Evolutionary conservation across 2,797 vertebrate genomes (phyloP).

Genomic region (Cyclopterus lumpus): DNA sequence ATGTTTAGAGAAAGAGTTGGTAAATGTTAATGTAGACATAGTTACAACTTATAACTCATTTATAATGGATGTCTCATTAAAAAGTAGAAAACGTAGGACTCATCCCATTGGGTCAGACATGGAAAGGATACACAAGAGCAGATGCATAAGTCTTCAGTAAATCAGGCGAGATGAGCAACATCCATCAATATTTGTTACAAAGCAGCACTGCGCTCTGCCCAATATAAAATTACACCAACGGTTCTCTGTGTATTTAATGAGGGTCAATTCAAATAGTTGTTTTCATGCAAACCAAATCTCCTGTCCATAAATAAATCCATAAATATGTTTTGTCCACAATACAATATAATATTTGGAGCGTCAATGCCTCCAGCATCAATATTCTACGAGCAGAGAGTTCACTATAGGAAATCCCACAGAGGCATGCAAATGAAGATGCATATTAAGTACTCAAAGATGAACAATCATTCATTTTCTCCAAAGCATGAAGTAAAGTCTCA

Average conservation of each 20-base stretch:
- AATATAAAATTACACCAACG: constrained; percentile 17
- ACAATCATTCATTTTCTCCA: constrained; percentile 3
- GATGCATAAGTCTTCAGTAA: neutral
- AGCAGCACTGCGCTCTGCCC: neutral
- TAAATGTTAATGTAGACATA: neutral
- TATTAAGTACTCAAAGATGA: constrained; percentile 22
- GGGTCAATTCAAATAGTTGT: constrained; percentile 11
- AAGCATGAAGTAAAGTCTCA: constrained; percentile 1
- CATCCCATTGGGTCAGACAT: neutral
- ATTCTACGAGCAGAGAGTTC: constrained; percentile 24
- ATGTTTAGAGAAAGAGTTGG: neutral
- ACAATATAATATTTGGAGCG: constrained; percentile 39
- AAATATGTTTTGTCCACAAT: constrained; percentile 23
- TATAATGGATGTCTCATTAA: neutral
- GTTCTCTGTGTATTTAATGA: constrained; percentile 9
- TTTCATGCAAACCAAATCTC: constrained; percentile 32
- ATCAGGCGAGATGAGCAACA: neutral
- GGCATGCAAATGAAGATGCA: constrained; percentile 39
- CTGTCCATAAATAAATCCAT: constrained; percentile 37
- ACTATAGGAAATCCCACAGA: constrained; percentile 31
- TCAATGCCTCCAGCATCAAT: constrained; percentile 15
- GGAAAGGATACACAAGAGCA: neutral
- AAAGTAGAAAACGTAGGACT: neutral
- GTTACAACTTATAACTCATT: neutral
- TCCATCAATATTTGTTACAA: constrained; percentile 1